Percentiles rank a stretch among this genome's conserved stretches.
Evolutionary conservation across 1,140 invertebrate genomes (phyloP).

Genomic region (Pentalonia nigronervosa): DNA sequence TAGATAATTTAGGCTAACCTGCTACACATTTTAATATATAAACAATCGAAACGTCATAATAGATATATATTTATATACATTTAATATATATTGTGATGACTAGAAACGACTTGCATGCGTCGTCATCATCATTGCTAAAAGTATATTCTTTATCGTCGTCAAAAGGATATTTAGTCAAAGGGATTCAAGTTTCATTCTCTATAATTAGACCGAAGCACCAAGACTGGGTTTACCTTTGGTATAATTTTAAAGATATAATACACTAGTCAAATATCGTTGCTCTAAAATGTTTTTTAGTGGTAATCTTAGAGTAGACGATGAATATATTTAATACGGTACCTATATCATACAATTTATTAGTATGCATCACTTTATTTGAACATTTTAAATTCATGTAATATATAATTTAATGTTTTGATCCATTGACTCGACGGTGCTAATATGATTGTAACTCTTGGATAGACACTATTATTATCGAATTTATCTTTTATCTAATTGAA

Average conservation of each 20-base stretch:
- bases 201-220: constrained; percentile 6
- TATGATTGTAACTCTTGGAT: not conserved
- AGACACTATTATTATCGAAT: not conserved
- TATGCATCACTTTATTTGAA: not conserved
- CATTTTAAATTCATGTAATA: not conserved
- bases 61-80: not conserved
- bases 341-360: not conserved
- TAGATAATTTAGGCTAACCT: not conserved
- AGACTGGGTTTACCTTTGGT: not conserved
- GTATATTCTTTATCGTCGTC: not conserved
- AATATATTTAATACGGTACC: not conserved
- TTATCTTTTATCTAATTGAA: not conserved
- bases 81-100: not conserved
- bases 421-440: not conserved
- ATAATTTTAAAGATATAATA: not conserved
- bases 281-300: not conserved
- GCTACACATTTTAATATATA: not conserved
- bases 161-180: constrained; percentile 13
- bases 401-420: not conserved
- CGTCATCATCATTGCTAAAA: not conserved
- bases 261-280: not conserved
- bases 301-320: not conserved
- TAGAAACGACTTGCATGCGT: not conserved
- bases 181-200: not conserved
- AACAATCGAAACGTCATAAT: not conserved